Percentiles rank a stretch among this genome's conserved stretches.
phyloP scores from a whole-genome alignment of 2,113 vertebrate genomes.

The Antidorcas marsupialis region DNA sequence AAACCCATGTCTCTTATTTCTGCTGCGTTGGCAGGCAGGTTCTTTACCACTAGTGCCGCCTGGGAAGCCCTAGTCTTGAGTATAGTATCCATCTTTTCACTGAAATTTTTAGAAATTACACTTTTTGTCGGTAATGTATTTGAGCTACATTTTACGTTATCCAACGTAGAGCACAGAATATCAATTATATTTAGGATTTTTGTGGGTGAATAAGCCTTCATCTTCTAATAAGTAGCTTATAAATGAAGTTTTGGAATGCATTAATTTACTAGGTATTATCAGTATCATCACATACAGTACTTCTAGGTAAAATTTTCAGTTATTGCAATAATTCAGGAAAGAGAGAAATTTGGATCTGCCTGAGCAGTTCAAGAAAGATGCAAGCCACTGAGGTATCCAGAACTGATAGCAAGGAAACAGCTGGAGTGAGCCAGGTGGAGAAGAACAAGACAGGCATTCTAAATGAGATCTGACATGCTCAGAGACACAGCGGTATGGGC shows the following conservation, averaged over 20 bases:
- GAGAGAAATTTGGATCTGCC: neutral
- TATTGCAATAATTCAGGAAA: neutral
- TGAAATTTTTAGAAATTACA: neutral
- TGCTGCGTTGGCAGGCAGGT: neutral
- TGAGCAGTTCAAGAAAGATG: neutral
- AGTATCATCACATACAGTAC: neutral
- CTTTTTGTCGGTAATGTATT: neutral
- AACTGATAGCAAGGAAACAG: neutral
- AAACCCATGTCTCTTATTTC: neutral
- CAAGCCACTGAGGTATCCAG: neutral
- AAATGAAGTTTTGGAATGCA: neutral
- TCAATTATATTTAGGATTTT: neutral
- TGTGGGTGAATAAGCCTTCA: neutral
- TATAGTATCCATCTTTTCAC: neutral
- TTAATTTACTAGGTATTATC: neutral
- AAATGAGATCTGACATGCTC: neutral
- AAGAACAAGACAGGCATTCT: neutral
- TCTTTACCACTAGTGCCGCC: neutral
- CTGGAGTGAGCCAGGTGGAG: neutral
- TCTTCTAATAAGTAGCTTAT: neutral
- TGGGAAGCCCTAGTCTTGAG: neutral
- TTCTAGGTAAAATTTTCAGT: conserved; percentile 6
- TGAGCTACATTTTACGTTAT: neutral
- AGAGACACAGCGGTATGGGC: neutral
- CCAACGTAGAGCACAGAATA: neutral